These are phyloP conservation scores for Myrmecophaga tridactyla DNA, from an alignment of 2,113 vertebrate species.

Conservation along the genomic window DNA sequence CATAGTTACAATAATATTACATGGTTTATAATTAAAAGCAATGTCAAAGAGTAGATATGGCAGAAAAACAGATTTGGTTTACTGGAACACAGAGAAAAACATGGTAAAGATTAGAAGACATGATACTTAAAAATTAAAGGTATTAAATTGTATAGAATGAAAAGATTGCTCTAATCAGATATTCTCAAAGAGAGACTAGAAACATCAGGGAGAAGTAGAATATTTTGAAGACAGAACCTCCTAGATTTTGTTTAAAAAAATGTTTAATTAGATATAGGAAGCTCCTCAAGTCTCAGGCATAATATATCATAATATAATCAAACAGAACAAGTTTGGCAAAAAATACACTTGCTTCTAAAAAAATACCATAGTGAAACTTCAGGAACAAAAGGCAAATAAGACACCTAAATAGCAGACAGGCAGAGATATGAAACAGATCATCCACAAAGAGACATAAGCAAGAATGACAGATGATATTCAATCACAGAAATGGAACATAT, in stretches of 20 bases:
- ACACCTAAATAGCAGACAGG: neutral
- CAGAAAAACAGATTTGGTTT: neutral
- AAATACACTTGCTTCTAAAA: neutral
- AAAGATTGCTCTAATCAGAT: neutral
- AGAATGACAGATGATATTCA: neutral
- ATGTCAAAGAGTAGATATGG: neutral
- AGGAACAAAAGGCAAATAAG: neutral
- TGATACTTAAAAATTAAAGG: neutral
- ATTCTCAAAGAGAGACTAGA: neutral
- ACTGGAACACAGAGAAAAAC: neutral
- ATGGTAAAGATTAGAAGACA: neutral
- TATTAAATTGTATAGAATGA: too few relatives aligned
- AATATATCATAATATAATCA: neutral
- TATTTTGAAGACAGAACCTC: neutral
- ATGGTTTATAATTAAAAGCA: too few relatives aligned
- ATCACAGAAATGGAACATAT: neutral
- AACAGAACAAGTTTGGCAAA: neutral
- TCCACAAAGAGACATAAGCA: neutral
- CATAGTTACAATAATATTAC: too few relatives aligned
- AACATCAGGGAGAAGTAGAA: neutral
- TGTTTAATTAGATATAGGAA: neutral
- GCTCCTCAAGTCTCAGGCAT: neutral
- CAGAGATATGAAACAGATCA: neutral
- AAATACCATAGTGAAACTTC: neutral
- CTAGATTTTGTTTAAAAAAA: neutral